phyloP scores from a whole-genome alignment of 1,140 invertebrate genomes.

The Holcopasites calliopsidis region DNA sequence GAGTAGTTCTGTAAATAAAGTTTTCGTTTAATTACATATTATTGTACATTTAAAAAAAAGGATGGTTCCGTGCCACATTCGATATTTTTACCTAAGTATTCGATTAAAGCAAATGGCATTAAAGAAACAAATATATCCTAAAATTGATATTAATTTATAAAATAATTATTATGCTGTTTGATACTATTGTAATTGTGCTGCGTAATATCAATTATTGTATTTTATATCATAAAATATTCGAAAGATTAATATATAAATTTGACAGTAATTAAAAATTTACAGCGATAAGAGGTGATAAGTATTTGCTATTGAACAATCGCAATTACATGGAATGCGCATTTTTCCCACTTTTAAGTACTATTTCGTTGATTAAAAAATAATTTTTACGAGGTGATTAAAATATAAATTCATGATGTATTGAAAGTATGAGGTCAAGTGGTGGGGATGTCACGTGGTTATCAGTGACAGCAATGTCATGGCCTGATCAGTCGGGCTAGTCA shows the following conservation, averaged over 20 bases:
- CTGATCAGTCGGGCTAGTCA: slow-evolving; percentile 32
- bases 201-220: not conserved
- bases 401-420: not conserved
- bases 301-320: not conserved
- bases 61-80: slow-evolving; percentile 5
- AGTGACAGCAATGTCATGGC: slow-evolving; percentile 11
- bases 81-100: slow-evolving; percentile 16
- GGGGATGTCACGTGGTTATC: slow-evolving; percentile 13
- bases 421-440: not conserved
- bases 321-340: no score
- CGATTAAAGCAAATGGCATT: slow-evolving; percentile 4
- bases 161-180: not conserved
- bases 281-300: not conserved
- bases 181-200: not conserved
- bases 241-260: not conserved
- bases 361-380: no score
- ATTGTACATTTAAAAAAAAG: slow-evolving; percentile 45
- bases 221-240: not conserved
- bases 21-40: slow-evolving; percentile 75
- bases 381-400: not conserved
- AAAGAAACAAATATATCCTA: not conserved
- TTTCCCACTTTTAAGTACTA: no score
- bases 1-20: slow-evolving; percentile 78
- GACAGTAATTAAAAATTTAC: not conserved
- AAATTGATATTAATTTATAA: not conserved